Conservation (phyloP, 2,888 invertebrate genomes). For the Nemoura dubitans region DNA sequence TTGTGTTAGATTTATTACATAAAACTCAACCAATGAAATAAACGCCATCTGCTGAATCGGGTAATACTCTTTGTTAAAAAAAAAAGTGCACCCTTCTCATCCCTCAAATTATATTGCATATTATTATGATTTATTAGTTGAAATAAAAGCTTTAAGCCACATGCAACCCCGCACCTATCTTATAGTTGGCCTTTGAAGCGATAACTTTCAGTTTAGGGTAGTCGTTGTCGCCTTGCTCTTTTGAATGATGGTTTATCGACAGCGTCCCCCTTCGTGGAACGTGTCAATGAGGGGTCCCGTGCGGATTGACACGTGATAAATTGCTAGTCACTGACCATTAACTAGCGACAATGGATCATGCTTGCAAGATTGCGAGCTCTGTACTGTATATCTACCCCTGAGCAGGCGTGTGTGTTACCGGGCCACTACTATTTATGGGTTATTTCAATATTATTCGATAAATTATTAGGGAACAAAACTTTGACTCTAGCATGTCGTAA, state of each 20-base stretch:
- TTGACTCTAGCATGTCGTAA: conserved; percentile 29
- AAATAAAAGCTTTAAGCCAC: conserved; percentile 57
- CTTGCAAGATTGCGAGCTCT: conserved; percentile 18
- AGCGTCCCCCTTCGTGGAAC: conserved; percentile 39
- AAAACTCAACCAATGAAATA: conserved; percentile 55
- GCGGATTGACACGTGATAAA: conserved; percentile 46
- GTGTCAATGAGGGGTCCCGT: conserved; percentile 44
- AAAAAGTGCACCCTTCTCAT: conserved; percentile 42
- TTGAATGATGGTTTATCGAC: conserved; percentile 48
- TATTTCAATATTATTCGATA: conserved; percentile 33
- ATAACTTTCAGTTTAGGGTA: conserved; percentile 23
- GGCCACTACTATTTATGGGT: conserved; percentile 28
- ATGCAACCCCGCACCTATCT: conserved; percentile 43
- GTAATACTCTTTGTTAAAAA: conserved; percentile 43
- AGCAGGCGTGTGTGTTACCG: neutral
- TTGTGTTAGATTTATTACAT: conserved; percentile 51
- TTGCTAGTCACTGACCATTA: conserved; percentile 41
- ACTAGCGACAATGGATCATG: conserved; percentile 38
- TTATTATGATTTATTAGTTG: conserved; percentile 63
- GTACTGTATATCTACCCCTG: neutral
- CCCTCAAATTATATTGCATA: conserved; percentile 62
- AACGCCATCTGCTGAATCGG: conserved; percentile 62
- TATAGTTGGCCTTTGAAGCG: conserved; percentile 25
- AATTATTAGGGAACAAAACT: conserved; percentile 29
- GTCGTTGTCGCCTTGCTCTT: neutral